phyloP scores from a whole-genome alignment of 2,888 invertebrate species.

The Diachrysia chrysitis region DNA sequence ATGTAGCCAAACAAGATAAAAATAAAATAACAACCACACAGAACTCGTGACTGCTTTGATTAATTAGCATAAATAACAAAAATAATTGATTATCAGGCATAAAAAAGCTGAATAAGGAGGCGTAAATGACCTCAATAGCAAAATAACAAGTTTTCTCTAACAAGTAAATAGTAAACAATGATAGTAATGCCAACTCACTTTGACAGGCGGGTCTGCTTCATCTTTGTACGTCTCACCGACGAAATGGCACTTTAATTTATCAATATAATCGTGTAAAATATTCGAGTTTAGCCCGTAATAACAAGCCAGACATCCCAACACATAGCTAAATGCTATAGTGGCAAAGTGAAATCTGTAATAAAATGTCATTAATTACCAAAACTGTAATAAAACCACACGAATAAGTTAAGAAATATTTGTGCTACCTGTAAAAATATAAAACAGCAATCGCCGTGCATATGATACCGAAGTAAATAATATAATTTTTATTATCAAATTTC shows the following conservation, averaged over 20 bases:
- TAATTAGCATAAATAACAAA: slow-evolving; percentile 17
- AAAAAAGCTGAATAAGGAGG: slow-evolving; percentile 50
- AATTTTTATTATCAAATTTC: slow-evolving; percentile 85
- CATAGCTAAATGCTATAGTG: slow-evolving; percentile 83
- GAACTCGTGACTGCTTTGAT: slow-evolving; percentile 18
- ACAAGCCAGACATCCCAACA: slow-evolving; percentile 87
- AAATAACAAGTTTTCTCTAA: slow-evolving; percentile 54
- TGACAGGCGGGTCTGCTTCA: slow-evolving; percentile 65
- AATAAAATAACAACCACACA: slow-evolving; percentile 7
- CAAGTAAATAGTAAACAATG: slow-evolving; percentile 61
- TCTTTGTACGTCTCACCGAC: slow-evolving; percentile 63
- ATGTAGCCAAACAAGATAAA: slow-evolving; percentile 1
- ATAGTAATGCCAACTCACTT: slow-evolving; percentile 71
- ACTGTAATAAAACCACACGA: slow-evolving; percentile 37
- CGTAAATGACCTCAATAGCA: slow-evolving; percentile 59
- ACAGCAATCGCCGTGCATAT: slow-evolving; percentile 77
- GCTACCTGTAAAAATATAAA: slow-evolving; percentile 83
- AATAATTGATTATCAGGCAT: slow-evolving; percentile 43
- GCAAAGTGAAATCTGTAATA: slow-evolving; percentile 84
- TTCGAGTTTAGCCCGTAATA: slow-evolving; percentile 81
- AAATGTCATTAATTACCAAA: slow-evolving; percentile 65
- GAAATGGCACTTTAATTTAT: slow-evolving; percentile 81
- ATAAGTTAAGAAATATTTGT: slow-evolving; percentile 34
- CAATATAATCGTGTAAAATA: slow-evolving; percentile 76
- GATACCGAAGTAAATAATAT: slow-evolving; percentile 83